Conservation (phyloP, 2,888 invertebrate species). For the Acleris holmiana region DNA sequence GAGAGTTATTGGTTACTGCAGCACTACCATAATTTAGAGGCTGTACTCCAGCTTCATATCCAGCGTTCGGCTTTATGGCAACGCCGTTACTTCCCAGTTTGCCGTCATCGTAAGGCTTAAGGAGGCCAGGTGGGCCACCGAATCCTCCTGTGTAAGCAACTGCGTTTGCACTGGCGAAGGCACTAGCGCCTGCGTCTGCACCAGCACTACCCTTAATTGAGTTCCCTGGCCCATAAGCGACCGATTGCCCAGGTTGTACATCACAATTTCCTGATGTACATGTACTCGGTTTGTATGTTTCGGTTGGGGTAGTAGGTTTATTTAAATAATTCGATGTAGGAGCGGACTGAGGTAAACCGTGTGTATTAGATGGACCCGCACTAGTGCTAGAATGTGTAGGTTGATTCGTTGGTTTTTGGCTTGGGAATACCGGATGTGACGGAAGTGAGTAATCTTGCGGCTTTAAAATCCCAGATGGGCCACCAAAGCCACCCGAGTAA, state of each 20-base stretch:
- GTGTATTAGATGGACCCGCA: slow-evolving; percentile 34
- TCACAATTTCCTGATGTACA: slow-evolving; percentile 38
- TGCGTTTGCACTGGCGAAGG: slow-evolving; percentile 56
- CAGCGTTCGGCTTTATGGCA: slow-evolving; percentile 8
- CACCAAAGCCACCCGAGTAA: slow-evolving; percentile 60
- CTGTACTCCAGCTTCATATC: slow-evolving; percentile 18
- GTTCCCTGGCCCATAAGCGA: slow-evolving; percentile 18
- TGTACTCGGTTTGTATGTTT: slow-evolving; percentile 10
- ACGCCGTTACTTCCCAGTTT: slow-evolving; percentile 44
- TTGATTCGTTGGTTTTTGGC: slow-evolving; percentile 26
- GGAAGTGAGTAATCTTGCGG: slow-evolving; percentile 55
- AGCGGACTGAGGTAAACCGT: slow-evolving; percentile 42
- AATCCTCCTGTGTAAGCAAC: slow-evolving; percentile 71
- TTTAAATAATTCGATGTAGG: slow-evolving; percentile 35
- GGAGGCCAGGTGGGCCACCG: slow-evolving; percentile 74
- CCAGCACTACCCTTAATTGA: slow-evolving; percentile 25
- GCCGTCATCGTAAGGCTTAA: slow-evolving; percentile 66
- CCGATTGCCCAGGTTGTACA: slow-evolving; percentile 12
- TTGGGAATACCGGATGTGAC: slow-evolving; percentile 41
- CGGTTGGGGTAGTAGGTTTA: slow-evolving; percentile 6
- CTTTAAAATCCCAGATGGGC: slow-evolving; percentile 58
- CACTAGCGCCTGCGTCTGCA: slow-evolving; percentile 44
- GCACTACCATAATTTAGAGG: slow-evolving; percentile 10
- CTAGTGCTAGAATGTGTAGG: slow-evolving; percentile 37
- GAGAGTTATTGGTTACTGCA: slow-evolving; percentile 18